These are phyloP conservation scores for Matsumurasca onukii DNA, from an alignment of 1,140 invertebrate genomes.

Conservation along the genomic window DNA sequence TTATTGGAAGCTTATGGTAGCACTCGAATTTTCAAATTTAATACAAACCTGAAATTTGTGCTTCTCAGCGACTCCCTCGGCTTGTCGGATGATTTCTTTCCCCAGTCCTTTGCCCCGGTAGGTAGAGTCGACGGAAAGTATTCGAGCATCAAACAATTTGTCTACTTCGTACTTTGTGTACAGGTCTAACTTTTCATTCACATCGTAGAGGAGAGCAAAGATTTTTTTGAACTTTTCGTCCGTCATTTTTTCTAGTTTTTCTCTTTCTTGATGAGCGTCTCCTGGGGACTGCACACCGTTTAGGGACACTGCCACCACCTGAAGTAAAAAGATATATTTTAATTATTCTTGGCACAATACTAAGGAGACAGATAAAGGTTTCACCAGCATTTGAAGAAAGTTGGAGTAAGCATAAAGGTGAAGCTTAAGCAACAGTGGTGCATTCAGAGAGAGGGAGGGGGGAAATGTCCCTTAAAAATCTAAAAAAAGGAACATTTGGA, in stretches of 20 bases:
- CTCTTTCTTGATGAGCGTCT: constrained; percentile 58
- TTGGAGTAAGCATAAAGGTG: too few relatives aligned
- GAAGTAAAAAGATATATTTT: constrained; percentile 35
- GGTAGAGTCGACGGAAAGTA: constrained; percentile 69
- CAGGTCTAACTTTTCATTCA: constrained; percentile 61
- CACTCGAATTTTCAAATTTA: too few relatives aligned
- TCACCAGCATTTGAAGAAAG: too few relatives aligned
- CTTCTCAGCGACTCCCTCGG: constrained; percentile 62
- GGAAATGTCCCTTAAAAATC: too few relatives aligned
- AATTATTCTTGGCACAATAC: too few relatives aligned
- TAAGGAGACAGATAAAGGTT: too few relatives aligned
- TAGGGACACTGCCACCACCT: constrained; percentile 66
- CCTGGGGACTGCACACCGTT: constrained; percentile 61
- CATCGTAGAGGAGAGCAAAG: constrained; percentile 61
- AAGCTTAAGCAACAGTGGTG: too few relatives aligned
- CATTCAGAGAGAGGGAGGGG: too few relatives aligned
- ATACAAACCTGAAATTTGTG: constrained; percentile 65
- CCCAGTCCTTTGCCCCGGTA: constrained; percentile 70
- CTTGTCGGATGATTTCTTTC: constrained; percentile 63
- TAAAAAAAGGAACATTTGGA: too few relatives aligned
- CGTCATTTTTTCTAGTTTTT: constrained; percentile 55
- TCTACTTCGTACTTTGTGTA: constrained; percentile 65
- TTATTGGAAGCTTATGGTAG: too few relatives aligned
- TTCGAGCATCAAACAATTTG: constrained; percentile 75
- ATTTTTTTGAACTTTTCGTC: constrained; percentile 66